Evolutionary conservation across 2,797 vertebrate genomes (phyloP), one percentile per base, ranked within the genome.

Genomic region (Hirundo rustica): DNA sequence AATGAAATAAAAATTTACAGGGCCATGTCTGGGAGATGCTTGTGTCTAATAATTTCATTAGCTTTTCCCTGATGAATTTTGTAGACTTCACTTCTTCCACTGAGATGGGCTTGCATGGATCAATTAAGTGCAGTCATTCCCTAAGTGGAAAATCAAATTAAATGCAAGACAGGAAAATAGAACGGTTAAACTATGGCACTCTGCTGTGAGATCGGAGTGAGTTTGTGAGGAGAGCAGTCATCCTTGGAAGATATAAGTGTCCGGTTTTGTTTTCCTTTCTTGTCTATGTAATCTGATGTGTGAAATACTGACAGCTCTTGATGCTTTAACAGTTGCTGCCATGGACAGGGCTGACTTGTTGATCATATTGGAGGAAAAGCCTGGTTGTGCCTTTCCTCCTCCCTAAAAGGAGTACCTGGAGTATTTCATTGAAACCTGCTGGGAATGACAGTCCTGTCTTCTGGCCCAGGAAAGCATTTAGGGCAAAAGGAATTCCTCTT

Each of bases 11-110:
- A 81, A 93, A 22, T 68, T 50, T 92, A 66, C 40, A 75, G 64
- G 50, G 27, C 61, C 48, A 47, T 71, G 62, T 89, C 76, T 88
- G 44, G 58, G 79, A 67, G 64, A 79, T 55, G 19, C 19, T 88
- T 70, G 44, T 44, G 36, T 87, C 25, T 85, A 87, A 70, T 83
- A 79, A 75, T 58, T 92, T 92, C 90, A 75, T 89, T 87, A 92
- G n/a, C 68, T 93, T 85, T 95, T 94, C 80, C 78, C 84, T 91
- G 60, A 92, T 92, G 66, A 88, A 86, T 94, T 95, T 92, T 90
- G 65, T 77, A 85, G 38, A 51, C 72, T 94, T 93, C 53, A 54
- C 55, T 90, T 93, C 65, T 88, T 93, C 88, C 78, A 88, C 40
- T 81, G 72, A 94, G 80, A 67, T 74, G 51, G 44, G 10, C 25